Evolutionary conservation across 2,888 invertebrate species (phyloP), one percentile per base, ranked within the genome.

Genomic region (Drosophila rubida): DNA sequence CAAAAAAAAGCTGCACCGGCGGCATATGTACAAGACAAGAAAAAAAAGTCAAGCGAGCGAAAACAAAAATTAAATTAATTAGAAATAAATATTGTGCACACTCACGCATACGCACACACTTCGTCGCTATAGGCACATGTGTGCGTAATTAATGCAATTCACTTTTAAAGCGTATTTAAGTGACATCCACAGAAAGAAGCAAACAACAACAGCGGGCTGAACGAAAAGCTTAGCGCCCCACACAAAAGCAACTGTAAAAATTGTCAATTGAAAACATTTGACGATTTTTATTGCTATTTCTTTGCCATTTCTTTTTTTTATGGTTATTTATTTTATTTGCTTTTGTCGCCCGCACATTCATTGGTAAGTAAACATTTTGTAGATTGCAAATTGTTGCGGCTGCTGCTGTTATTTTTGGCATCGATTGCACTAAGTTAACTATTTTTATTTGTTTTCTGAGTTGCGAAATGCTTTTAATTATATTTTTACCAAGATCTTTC

Each of bases 81-180:
- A 78, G 76, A 79, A 79, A 75, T 76, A 67, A 72, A 76, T 72
- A 64, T 75, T 71, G 62, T 60, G 57, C 59, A 72, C 74, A 74
- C 54, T 23, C 55, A 75, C 50, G 44, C 59, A 69, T 25, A 58
- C 54, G 27, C 2, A 35, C 23, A 25, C 23, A 32, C 0, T 8
- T n/a, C n/a, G 13, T n/a, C n/a, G n/a, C n/a, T n/a, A 5, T 22
- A 11, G 30, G 1, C 45, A 14, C 45, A 14, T 61, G 69, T 74
- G 60, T 45, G 51, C 54, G 65, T 79, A 75, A 75, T 72, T 75
- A 75, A 78, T 79, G 72, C 79, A 78, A 78, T 79, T 79, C 69
- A 72, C 61, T 76, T 78, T 78, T 71, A 45, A 69, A 74, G 54
- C 75, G 63, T 69, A 78, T 74, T 63, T 70, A 71, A 78, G 75